A percentile compares a stretch with the other conserved stretches of the same genome.
Evolutionary conservation across 2,888 invertebrate species (phyloP).

Genomic region (Odontocolon sp.): DNA sequence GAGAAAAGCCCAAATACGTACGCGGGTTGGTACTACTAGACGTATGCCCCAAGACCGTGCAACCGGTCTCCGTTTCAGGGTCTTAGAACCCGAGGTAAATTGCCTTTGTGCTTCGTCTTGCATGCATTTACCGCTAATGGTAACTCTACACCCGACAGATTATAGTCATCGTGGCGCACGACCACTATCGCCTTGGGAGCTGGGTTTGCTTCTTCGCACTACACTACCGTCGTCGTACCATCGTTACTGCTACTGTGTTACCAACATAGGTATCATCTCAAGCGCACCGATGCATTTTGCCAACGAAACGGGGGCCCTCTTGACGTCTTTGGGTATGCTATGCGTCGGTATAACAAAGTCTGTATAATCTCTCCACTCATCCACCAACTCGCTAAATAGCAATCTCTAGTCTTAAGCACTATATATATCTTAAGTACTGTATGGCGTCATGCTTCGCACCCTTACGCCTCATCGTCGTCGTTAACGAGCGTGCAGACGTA

Average conservation of each 20-base stretch:
- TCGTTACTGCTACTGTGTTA: neutral
- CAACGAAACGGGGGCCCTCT: neutral
- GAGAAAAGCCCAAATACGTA: neutral
- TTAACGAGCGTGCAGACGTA: too few species aligned
- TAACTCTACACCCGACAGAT: conserved; percentile 65
- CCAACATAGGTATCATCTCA: conserved; percentile 6
- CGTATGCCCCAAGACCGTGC: conserved; percentile 25
- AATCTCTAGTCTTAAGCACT: neutral
- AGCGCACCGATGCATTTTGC: neutral
- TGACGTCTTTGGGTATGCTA: neutral
- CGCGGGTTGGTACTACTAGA: neutral
- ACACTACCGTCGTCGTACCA: conserved; percentile 10
- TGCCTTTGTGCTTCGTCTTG: conserved; percentile 68
- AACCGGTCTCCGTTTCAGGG: conserved; percentile 55
- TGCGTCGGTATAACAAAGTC: neutral
- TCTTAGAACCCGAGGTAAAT: conserved; percentile 64
- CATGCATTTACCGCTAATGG: conserved; percentile 70
- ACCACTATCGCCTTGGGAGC: conserved; percentile 43
- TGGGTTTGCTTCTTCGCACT: conserved; percentile 22
- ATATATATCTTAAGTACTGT: too few species aligned
- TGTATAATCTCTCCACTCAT: neutral
- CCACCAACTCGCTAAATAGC: neutral
- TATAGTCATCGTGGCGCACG: conserved; percentile 60
- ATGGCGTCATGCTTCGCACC: too few species aligned
- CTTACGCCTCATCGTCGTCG: too few species aligned